These are phyloP conservation scores for Drosophila acutilabella DNA, from an alignment of 2,888 invertebrate species.

Conservation along the genomic window DNA sequence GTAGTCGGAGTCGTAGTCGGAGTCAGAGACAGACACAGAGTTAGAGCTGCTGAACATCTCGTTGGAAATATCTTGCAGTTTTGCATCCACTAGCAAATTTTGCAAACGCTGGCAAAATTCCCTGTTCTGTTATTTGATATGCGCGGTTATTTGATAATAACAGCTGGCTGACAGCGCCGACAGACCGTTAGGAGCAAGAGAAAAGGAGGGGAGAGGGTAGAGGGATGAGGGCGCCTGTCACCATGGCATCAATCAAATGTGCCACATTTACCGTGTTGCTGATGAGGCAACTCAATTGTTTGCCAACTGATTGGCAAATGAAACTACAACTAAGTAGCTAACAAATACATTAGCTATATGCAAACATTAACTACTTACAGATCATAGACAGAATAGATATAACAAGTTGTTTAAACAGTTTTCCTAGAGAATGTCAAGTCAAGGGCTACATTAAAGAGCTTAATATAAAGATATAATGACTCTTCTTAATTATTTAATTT, in stretches of 20 bases:
- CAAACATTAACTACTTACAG: slow-evolving; percentile 15
- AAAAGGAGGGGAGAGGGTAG: too few species aligned
- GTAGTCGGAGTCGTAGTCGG: not conserved
- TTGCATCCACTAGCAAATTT: slow-evolving; percentile 24
- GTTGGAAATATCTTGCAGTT: slow-evolving; percentile 45
- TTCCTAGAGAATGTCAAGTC: not conserved
- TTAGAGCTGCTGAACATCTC: slow-evolving; percentile 21
- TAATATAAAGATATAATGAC: not conserved
- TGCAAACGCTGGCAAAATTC: slow-evolving; percentile 59
- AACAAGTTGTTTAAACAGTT: slow-evolving; percentile 5
- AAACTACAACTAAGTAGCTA: slow-evolving; percentile 32
- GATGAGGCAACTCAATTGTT: slow-evolving; percentile 72
- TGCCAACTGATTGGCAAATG: slow-evolving; percentile 65
- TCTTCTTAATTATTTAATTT: too few species aligned
- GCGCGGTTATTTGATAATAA: slow-evolving; percentile 80
- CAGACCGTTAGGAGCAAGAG: not conserved
- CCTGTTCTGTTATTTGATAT: slow-evolving; percentile 76
- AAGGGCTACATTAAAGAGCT: not conserved
- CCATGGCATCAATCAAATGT: slow-evolving; percentile 67
- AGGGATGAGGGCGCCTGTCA: slow-evolving; percentile 25
- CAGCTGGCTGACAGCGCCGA: slow-evolving; percentile 56
- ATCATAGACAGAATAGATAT: not conserved
- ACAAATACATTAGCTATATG: slow-evolving; percentile 29
- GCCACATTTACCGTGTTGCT: slow-evolving; percentile 56
- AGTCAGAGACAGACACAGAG: slow-evolving; percentile 26